Base-by-base conservation (phyloP, 2,888 invertebrate species). In the Dasypogon diadema region DNA sequence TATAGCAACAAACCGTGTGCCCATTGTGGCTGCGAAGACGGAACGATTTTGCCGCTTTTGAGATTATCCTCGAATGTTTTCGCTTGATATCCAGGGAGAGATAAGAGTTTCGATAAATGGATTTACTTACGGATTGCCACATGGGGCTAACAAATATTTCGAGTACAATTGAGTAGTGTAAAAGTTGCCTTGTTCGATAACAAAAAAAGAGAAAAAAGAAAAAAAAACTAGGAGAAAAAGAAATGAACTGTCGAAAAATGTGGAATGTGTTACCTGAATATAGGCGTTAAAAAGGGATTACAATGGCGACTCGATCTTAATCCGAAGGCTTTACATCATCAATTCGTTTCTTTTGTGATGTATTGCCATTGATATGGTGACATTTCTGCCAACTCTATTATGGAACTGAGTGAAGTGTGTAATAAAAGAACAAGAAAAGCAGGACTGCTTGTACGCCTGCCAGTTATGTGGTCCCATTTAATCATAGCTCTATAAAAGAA, bases 31-130 rank as follows among this genome's bases (percentile, higher is more conserved):
- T 12, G 14, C 6, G 42, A 42, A 48, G 65, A 24, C 48, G 65
- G 65, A 60, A 37, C 48, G 65, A 65, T 65, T 65, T 46, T 65
- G 42, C 65, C 65, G 48, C 60, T 65, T 65, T 65, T 46, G 46
- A 65, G 65, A 65, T 65, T 65, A 65, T 65, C 65, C 46, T 65
- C 48, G 48, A 65, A 65, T 65, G 48, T 65, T 65, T 65, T 65
- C 65, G 46, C 24, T 65, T 26, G 65, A 65, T 65, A 46, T 42
- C 65, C 65, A n/a, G 48, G 46, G 24, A 65, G 65, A 65, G 65
- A 65, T 65, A 65, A 65, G 65, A 65, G 48, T 65, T 65, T 65
- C 65, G 65, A 65, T 65, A 65, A 65, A 65, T 65, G 65, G 65
- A 65, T 65, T 65, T 65, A 48, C 37, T 24, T 48, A 65, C 46